Conservation (phyloP, 2,797 vertebrate species). For the Nyctibius grandis region DNA sequence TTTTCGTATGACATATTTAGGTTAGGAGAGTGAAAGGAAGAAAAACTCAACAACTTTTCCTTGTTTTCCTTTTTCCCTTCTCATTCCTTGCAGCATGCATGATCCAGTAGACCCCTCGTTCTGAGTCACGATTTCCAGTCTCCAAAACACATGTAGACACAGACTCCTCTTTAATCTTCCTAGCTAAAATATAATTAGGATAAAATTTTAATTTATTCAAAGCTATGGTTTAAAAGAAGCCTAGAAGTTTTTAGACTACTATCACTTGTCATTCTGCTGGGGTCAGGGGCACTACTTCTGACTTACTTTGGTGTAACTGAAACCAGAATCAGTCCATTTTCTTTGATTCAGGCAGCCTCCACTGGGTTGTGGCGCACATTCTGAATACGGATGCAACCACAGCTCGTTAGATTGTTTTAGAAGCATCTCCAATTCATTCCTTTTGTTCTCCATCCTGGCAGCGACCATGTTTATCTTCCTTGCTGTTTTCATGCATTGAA, state of each 20-base stretch:
- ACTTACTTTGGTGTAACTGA: background rate
- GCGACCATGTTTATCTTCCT: background rate
- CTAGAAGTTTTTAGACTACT: background rate
- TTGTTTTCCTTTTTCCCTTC: background rate
- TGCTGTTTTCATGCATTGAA: background rate
- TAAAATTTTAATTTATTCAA: background rate
- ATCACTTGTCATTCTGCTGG: background rate
- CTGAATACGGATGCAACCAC: background rate
- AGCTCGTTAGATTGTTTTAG: background rate
- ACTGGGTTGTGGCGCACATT: background rate
- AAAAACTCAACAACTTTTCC: background rate
- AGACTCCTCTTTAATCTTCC: background rate
- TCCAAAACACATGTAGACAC: background rate
- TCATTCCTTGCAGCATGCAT: background rate
- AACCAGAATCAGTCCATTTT: background rate
- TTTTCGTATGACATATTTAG: background rate
- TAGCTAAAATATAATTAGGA: background rate
- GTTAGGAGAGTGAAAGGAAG: background rate
- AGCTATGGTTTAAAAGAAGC: background rate
- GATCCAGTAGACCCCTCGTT: background rate
- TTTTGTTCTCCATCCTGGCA: constrained; percentile 7
- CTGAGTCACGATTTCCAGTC: background rate
- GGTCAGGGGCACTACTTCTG: background rate
- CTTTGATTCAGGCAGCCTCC: background rate
- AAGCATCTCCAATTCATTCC: background rate